Conservation (phyloP, 2,888 invertebrate genomes). For the Diachrysia chrysitis region DNA sequence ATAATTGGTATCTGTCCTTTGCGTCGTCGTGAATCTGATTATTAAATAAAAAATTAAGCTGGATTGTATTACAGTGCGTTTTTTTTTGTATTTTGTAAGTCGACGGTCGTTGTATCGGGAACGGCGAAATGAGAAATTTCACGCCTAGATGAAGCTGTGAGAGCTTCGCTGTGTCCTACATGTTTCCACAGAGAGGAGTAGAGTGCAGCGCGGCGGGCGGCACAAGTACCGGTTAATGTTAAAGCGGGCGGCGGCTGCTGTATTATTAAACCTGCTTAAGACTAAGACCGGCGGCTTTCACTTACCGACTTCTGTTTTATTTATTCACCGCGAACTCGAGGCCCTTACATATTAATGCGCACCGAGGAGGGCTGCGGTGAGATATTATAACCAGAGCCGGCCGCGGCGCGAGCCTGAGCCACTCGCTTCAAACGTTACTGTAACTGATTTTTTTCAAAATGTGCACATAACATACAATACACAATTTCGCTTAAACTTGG, state of each 20-base stretch:
- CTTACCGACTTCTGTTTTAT: slow-evolving; percentile 62
- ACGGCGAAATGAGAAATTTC: slow-evolving; percentile 67
- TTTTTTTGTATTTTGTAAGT: slow-evolving; percentile 11
- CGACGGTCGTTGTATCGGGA: slow-evolving; percentile 50
- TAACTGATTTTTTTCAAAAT: background rate
- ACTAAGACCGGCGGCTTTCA: slow-evolving; percentile 63
- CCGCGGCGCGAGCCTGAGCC: background rate
- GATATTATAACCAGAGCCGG: slow-evolving; percentile 28
- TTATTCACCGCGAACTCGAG: slow-evolving; percentile 54
- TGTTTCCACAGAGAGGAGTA: slow-evolving; percentile 24
- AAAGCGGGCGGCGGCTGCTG: slow-evolving; percentile 32
- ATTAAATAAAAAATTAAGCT: no score
- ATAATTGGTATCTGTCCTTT: no score
- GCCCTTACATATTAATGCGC: slow-evolving; percentile 55
- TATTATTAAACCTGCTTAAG: slow-evolving; percentile 59
- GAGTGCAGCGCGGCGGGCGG: background rate
- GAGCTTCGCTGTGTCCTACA: slow-evolving; percentile 37
- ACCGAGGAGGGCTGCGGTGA: slow-evolving; percentile 30
- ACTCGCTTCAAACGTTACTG: background rate
- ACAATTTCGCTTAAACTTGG: background rate
- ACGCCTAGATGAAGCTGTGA: slow-evolving; percentile 60
- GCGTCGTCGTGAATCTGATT: no score
- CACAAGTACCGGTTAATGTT: slow-evolving; percentile 21
- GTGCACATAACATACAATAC: background rate
- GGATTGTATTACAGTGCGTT: no score